Conservation (phyloP, 1,140 invertebrate genomes). For the Drosophila insularis region DNA sequence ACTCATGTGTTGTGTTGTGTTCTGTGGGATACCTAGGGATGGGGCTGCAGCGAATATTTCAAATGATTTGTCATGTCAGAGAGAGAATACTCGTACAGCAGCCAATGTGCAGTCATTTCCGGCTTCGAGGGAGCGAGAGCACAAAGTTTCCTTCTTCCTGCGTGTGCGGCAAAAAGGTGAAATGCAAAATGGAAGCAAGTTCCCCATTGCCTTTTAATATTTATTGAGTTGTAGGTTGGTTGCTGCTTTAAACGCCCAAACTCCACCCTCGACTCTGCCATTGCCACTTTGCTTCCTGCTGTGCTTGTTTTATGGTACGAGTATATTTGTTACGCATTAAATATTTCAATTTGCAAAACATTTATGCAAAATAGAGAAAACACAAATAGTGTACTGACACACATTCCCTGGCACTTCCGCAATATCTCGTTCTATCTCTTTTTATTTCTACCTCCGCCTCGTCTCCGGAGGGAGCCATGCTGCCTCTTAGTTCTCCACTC, state of each 20-base stretch:
- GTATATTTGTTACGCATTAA: constrained; percentile 61
- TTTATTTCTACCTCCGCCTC: background rate
- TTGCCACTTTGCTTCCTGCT: background rate
- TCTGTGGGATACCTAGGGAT: background rate
- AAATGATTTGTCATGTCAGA: constrained; percentile 76
- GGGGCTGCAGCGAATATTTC: constrained; percentile 42
- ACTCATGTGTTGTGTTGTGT: background rate
- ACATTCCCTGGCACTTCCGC: constrained; percentile 15
- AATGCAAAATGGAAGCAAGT: constrained; percentile 45
- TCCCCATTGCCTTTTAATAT: constrained; percentile 71
- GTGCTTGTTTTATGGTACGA: constrained; percentile 37
- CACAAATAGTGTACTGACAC: constrained; percentile 4
- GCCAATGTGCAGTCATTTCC: constrained; percentile 57
- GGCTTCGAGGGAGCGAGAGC: constrained; percentile 18
- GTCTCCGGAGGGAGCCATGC: background rate
- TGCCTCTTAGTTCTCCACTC: background rate
- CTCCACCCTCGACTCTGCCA: background rate
- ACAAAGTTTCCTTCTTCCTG: constrained; percentile 12
- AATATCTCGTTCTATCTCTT: background rate
- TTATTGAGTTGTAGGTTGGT: constrained; percentile 71
- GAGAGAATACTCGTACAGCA: background rate
- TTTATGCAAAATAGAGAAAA: constrained; percentile 61
- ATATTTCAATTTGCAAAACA: constrained; percentile 74
- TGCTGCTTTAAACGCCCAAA: background rate
- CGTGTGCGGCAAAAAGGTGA: constrained; percentile 12